Evolutionary conservation across 1,140 invertebrate genomes (phyloP), one percentile per base, ranked within the genome.

Genomic region (Aricia agestis): DNA sequence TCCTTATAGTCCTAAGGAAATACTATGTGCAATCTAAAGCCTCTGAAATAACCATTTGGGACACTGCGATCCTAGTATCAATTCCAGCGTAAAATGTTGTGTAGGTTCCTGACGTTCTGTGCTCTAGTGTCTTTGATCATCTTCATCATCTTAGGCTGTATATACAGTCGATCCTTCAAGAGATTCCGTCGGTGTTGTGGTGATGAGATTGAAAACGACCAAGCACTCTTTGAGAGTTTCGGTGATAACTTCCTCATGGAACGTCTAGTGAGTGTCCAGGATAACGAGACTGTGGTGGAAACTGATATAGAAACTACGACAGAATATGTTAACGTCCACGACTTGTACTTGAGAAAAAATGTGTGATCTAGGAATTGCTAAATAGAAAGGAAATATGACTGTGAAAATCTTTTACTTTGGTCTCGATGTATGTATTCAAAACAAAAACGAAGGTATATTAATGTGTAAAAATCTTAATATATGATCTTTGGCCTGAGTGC

Each of bases 61-160:
- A n/a, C n/a, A n/a, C 42, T 45, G 42, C 11, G 42, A 45, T 45
- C 42, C 11, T 45, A 6, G 9, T 45, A 13, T 45, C 42, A 76
- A n/a, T n/a, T n/a, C n/a, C n/a, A n/a, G n/a, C n/a, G 66, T 36
- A 83, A 78, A 74, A 87, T 89, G 87, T 91, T 85, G 88, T 87
- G 84, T 70, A 73, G 87, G 57, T 83, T 88, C 66, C 58, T 89
- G 7, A 83, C 81, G 1, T 91, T 91, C 69, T 91, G 88, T 61
- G 70, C 89, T n/a, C 72, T 91, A 6, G 85, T 87, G 2, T 78
- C 82, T 7, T 57, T 89, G 5, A 72, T 86, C 5, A 68, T 88
- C 0, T 82, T 88, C 11, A 78, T 85, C 0, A 84, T 91, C 0
- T 66, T 87, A 6, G 85, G 80, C 58, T 84, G 82, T 57, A 78